phyloP scores from a whole-genome alignment of 2,113 vertebrate species.

The Scomber japonicus region DNA sequence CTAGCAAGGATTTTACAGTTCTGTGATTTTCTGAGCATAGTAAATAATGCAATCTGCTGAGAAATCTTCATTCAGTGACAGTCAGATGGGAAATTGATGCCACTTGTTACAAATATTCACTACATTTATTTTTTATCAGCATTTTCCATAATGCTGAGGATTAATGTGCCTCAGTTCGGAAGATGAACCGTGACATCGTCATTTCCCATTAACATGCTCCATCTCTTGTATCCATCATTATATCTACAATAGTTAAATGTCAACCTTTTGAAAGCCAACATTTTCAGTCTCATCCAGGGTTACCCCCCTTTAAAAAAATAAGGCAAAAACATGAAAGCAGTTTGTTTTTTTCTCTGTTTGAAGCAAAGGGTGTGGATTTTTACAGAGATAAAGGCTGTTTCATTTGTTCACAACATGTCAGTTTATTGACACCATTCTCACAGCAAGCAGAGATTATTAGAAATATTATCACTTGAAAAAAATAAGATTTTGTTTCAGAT shows the following conservation, averaged over 20 bases:
- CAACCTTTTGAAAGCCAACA: conserved; percentile 75
- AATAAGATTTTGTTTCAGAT: conserved; percentile 70
- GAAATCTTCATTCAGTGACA: conserved; percentile 75
- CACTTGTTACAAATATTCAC: conserved; percentile 73
- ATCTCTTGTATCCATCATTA: conserved; percentile 75
- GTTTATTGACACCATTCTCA: conserved; percentile 82
- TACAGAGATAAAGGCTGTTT: conserved; percentile 71
- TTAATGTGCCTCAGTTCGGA: conserved; percentile 77
- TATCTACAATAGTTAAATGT: conserved; percentile 80
- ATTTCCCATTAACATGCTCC: conserved; percentile 78
- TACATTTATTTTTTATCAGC: conserved; percentile 75
- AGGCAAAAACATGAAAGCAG: conserved; percentile 74
- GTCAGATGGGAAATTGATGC: conserved; percentile 67
- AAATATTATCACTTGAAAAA: conserved; percentile 75
- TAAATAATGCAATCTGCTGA: conserved; percentile 69
- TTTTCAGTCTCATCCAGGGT: conserved; percentile 70
- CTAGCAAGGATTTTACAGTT: conserved; percentile 50
- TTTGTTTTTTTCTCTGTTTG: conserved; percentile 72
- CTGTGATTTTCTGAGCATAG: conserved; percentile 62
- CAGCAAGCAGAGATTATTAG: conserved; percentile 79
- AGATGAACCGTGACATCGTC: conserved; percentile 78
- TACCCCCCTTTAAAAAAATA: conserved; percentile 63
- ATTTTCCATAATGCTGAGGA: conserved; percentile 74
- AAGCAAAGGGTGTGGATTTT: conserved; percentile 76
- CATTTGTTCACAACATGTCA: conserved; percentile 81